Percentiles rank a stretch among this genome's conserved stretches.
phyloP scores from a whole-genome alignment of 37 sponge, comb jelly and placozoan species.

The Hormiphora californensis region DNA sequence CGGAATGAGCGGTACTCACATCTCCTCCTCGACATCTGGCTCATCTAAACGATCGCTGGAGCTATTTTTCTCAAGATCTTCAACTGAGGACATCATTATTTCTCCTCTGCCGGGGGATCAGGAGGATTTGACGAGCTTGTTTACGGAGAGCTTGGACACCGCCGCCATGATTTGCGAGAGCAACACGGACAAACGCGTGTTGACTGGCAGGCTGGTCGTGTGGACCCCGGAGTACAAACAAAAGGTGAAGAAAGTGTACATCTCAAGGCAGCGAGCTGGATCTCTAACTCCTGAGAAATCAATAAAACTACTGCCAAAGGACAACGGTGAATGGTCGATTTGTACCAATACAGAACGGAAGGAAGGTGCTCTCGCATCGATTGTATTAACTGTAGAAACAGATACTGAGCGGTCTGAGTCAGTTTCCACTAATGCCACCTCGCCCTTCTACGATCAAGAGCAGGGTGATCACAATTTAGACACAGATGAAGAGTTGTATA shows the following conservation, averaged over 20 bases:
- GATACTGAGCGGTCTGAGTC: slow-evolving; percentile 49
- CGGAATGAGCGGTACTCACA: no score
- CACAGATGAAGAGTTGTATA: slow-evolving; percentile 33
- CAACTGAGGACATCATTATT: slow-evolving; percentile 9
- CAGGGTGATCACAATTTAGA: slow-evolving; percentile 14
- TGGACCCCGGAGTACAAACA: slow-evolving; percentile 40
- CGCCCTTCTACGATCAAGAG: neutral
- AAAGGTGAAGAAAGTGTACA: slow-evolving; percentile 31
- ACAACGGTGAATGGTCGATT: slow-evolving; percentile 2
- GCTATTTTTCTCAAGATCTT: slow-evolving; percentile 17
- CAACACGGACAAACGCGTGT: neutral
- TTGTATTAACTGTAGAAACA: slow-evolving; percentile 27
- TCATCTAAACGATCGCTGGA: neutral
- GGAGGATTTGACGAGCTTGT: neutral
- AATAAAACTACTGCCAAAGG: slow-evolving; percentile 25
- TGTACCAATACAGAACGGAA: neutral
- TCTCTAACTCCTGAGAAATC: neutral
- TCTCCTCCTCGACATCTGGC: no score
- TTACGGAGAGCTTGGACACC: slow-evolving; percentile 6
- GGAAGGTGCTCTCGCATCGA: neutral
- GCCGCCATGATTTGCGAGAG: slow-evolving; percentile 24
- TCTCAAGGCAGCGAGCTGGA: neutral
- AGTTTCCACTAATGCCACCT: slow-evolving; percentile 21
- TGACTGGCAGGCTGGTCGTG: neutral
- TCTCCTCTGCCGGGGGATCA: slow-evolving; percentile 23